Evolutionary conservation across 2,113 vertebrate species (phyloP).

Genomic region (Phalacrocorax aristotelis): DNA sequence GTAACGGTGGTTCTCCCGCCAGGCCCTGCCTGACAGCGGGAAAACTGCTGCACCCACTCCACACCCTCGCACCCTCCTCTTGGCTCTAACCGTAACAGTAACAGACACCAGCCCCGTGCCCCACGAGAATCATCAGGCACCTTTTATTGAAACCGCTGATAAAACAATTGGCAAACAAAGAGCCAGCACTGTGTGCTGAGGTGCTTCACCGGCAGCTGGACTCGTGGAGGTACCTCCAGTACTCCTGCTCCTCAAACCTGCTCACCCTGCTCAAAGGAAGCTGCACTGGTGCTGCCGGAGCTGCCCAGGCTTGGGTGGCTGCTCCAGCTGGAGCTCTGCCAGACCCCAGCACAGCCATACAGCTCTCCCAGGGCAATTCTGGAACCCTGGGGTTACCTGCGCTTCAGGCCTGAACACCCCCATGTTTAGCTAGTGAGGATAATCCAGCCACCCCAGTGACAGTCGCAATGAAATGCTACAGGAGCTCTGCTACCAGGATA

Average conservation of each 20-base stretch:
- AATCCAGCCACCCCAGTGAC: rapidly evolving
- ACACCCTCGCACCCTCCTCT: no score
- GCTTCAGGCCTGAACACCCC: background rate
- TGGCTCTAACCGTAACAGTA: no score
- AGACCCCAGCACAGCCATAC: rapidly evolving
- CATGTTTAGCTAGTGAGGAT: rapidly evolving
- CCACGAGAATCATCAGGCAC: rapidly evolving
- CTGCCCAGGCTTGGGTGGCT: no score
- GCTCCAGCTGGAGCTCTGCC: no score
- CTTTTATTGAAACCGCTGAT: background rate
- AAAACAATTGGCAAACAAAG: background rate
- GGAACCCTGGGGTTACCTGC: rapidly evolving
- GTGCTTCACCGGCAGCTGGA: no score
- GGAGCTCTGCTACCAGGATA: rapidly evolving
- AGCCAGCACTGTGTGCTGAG: background rate
- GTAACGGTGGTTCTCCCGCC: no score
- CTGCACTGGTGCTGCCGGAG: background rate
- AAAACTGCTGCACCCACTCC: no score
- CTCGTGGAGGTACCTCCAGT: no score
- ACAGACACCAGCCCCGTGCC: rapidly evolving
- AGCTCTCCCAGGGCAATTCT: rapidly evolving
- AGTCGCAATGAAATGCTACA: rapidly evolving
- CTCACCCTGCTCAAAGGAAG: no score
- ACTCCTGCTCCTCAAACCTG: background rate
- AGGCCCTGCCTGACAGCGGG: no score